phyloP scores from a whole-genome alignment of 92 coral and sea anemone genomes.

The Phenganax stokvisi region DNA sequence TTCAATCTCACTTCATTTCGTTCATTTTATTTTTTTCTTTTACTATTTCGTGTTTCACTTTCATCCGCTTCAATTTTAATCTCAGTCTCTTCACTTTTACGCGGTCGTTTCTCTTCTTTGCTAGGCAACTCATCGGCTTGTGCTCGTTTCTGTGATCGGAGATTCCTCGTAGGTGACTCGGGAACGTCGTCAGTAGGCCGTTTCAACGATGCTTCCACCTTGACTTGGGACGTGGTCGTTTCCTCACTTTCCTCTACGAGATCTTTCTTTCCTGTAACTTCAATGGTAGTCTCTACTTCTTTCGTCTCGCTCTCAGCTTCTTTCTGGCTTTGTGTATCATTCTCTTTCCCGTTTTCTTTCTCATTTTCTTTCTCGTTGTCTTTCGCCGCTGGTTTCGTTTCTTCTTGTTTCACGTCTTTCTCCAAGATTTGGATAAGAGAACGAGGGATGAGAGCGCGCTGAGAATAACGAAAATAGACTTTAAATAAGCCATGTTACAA shows the following conservation, averaged over 20 bases:
- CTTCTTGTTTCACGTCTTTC: constrained; percentile 66
- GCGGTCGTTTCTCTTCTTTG: constrained; percentile 28
- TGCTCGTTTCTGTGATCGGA: constrained; percentile 39
- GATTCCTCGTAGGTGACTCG: constrained; percentile 27
- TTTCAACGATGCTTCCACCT: neutral
- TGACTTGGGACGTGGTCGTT: neutral
- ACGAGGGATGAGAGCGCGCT: constrained; percentile 96
- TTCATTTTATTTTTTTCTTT: constrained; percentile 6
- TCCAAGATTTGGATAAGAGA: constrained; percentile 86
- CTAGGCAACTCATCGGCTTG: constrained; percentile 19
- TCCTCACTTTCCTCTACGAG: constrained; percentile 50
- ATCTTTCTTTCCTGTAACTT: constrained; percentile 49
- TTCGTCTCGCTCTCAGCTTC: constrained; percentile 11
- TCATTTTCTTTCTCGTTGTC: constrained; percentile 76
- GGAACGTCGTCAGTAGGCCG: neutral
- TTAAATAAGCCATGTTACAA: neutral
- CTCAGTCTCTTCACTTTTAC: constrained; percentile 23
- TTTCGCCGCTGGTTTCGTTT: constrained; percentile 60
- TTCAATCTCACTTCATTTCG: neutral
- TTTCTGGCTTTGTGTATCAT: constrained; percentile 33
- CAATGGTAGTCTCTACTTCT: constrained; percentile 27
- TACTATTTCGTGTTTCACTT: constrained; percentile 10
- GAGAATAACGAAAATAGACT: neutral
- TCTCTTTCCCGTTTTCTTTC: constrained; percentile 65
- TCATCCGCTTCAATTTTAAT: constrained; percentile 22